Evolutionary conservation across 2,797 vertebrate genomes (phyloP).

Genomic region (Enteromius thamalakanensis): DNA sequence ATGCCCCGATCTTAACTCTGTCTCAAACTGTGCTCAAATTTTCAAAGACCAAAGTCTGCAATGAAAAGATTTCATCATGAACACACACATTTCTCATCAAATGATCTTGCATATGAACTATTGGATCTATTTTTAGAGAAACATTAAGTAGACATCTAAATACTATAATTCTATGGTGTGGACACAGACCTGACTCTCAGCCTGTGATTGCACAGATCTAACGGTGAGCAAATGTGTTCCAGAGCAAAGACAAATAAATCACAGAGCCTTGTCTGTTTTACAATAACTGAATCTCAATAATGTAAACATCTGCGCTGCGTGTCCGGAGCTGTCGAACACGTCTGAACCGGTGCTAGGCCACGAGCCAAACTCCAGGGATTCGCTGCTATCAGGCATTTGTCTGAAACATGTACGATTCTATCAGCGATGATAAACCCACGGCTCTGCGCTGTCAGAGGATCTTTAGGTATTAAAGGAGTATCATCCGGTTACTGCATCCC

Average conservation of each 20-base stretch:
- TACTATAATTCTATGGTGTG: neutral
- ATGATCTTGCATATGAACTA: neutral
- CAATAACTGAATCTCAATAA: constrained; percentile 33
- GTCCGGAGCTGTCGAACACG: constrained; percentile 30
- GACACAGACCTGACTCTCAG: constrained; percentile 30
- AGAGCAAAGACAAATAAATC: constrained; percentile 32
- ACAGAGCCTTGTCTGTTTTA: constrained; percentile 13
- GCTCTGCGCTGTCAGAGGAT: constrained; percentile 53
- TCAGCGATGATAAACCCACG: constrained; percentile 40
- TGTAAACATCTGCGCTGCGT: constrained; percentile 35
- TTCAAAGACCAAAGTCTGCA: neutral
- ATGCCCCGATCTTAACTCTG: neutral
- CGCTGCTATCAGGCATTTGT: constrained; percentile 32
- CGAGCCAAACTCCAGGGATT: neutral
- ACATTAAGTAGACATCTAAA: neutral
- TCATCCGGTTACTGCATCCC: constrained; percentile 58
- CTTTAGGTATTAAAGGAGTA: constrained; percentile 46
- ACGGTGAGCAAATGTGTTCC: constrained; percentile 43
- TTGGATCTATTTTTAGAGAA: neutral
- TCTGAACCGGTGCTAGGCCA: constrained; percentile 8
- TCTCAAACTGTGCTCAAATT: neutral
- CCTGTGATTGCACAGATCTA: constrained; percentile 55
- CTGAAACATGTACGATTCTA: constrained; percentile 39
- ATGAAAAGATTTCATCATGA: neutral
- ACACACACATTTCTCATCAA: neutral